Evolutionary conservation across 1,140 invertebrate species (phyloP), one percentile per base, ranked within the genome.

Genomic region (Callitettix versicolor): DNA sequence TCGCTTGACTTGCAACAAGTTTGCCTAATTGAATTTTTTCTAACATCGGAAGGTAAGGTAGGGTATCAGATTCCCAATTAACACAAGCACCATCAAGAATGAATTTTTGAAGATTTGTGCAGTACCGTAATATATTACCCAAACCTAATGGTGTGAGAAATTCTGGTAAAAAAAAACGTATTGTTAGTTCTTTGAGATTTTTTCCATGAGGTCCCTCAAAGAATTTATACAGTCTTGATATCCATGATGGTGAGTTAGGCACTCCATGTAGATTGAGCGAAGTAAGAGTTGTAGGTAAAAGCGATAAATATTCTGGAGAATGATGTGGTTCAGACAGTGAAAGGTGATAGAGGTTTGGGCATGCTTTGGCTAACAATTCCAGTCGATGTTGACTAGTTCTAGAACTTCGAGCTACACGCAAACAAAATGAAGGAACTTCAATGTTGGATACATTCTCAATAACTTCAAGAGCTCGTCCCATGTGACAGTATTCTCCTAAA

Each of bases 401-500:
- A 1, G 53, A 47, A 36, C 44, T 55, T 11, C 42, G 17, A 11
- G 42, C 53, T 12, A 24, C 21, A 17, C 48, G 48, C 2, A 51
- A 68, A 67, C 5, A 68, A 61, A 18, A 63, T 64, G 9, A 67
- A 60, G 0, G 67, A 55, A 21, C 63, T 64, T 49, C 64, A 55
- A 41, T 41, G 14, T 3, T 5, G n/a, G 17, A 20, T 44, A 20
- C 42, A 36, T 68, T 68, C 63, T 60, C 51, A 12, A 73, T 68
- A 3, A 73, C 67, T 43, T 75, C 71, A 0, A 73, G 61, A 0
- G 73, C 72, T 15, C 68, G 58, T 1, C 69, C 71, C 56, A 73
- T 70, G 54, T 75, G 69, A 44, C 60, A 69, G 54, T 75, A 75
- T 20, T 75, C 73, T 0, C 71, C 73, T 24, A 76, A 47, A 0